A percentile compares a stretch with the other conserved stretches of the same genome.
Evolutionary conservation across 2,797 vertebrate genomes (phyloP).

Genomic region (Sebastes itinus): DNA sequence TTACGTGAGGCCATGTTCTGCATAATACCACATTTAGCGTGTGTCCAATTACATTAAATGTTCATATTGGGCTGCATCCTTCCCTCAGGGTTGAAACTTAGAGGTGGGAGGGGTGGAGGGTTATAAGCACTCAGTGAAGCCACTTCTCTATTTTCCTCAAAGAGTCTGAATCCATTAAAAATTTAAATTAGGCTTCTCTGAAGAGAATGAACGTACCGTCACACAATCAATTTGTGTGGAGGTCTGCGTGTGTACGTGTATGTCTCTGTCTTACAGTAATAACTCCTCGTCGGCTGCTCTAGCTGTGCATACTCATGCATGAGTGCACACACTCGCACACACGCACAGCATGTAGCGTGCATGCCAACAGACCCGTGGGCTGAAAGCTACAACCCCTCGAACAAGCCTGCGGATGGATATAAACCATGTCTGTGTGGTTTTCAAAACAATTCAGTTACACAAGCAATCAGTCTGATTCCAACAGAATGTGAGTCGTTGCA

Average conservation of each 20-base stretch:
- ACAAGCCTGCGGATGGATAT: conserved; percentile 44
- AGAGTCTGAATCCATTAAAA: conserved; percentile 68
- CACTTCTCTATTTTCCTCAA: conserved; percentile 65
- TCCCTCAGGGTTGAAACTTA: conserved; percentile 40
- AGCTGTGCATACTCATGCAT: conserved; percentile 14
- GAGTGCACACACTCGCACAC: background rate
- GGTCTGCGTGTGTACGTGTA: background rate
- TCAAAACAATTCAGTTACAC: conserved; percentile 41
- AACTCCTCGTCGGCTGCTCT: conserved; percentile 37
- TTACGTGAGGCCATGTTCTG: conserved; percentile 48
- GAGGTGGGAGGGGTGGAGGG: conserved; percentile 21
- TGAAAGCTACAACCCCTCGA: conserved; percentile 34
- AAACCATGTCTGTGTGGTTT: conserved; percentile 44
- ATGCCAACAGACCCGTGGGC: conserved; percentile 42
- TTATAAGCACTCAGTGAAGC: conserved; percentile 41
- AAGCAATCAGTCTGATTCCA: conserved; percentile 53
- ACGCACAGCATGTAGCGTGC: conserved; percentile 6
- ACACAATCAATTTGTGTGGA: conserved; percentile 47
- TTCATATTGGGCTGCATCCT: conserved; percentile 42
- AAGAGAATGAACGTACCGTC: conserved; percentile 59
- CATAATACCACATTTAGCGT: conserved; percentile 59
- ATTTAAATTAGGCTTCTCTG: conserved; percentile 69
- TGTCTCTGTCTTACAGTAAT: conserved; percentile 27
- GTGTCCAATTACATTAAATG: conserved; percentile 67
- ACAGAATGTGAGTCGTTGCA: conserved; percentile 8